Base-by-base conservation (phyloP, 2,113 vertebrate genomes). In the Indicator indicator region DNA sequence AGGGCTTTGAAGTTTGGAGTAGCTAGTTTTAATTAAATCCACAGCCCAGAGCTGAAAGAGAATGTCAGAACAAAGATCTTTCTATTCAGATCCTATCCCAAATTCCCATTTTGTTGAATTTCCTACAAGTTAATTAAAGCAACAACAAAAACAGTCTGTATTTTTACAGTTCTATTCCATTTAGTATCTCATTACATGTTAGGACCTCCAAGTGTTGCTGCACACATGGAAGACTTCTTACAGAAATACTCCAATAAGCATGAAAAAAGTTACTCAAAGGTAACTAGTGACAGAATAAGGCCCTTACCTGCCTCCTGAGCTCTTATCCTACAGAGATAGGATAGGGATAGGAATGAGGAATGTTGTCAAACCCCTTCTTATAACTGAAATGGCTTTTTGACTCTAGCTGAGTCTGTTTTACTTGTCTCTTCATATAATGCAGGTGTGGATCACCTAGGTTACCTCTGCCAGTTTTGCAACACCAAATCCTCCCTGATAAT, bases 1-100 rank as follows among this genome's bases (percentile, higher is more conserved):
- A 86, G 1, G 12, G n/a, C 52, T 64, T 89, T 86, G 69, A 86
- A 88, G 46, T 75, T 1, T 82, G 64, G 50, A 91, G 24, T 79
- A 62, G 40, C 40, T 88, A 27, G 18, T 85, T 95, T 89, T 86
- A 83, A 92, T 89, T 65, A 86, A 93, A 23, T 90, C 62, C 20
- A 58, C 11, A 77, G 20, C 16, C 48, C 88, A 33, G 33, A 83
- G 23, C 1, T 90, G 52, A 54, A 90, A 83, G 42, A 77, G 64
- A 80, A 50, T 30, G 32, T 60, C 38, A 88, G 88, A 76, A 16
- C 18, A 36, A 74, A 81, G 33, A 60, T 84, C 17, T 62, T 72
- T 69, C 28, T 88, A 21, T 67, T 72, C 13, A 59, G 12, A 88
- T 81, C 16, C 13, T 60, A 93, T 73, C 30, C 64, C 70, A 76